phyloP scores from a whole-genome alignment of 2,888 invertebrate genomes.

The Coronaproctus castanopsis region DNA sequence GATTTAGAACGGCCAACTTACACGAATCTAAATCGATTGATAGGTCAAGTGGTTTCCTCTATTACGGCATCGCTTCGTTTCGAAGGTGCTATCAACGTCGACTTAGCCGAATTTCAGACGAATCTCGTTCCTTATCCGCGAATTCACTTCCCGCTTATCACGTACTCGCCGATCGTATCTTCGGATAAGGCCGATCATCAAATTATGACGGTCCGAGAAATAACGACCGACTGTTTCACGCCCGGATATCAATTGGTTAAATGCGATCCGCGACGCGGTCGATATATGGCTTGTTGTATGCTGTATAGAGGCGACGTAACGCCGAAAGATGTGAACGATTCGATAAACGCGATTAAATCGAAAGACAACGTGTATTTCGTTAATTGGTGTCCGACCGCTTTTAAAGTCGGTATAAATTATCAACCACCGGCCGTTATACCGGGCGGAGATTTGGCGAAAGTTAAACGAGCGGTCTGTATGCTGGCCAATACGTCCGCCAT shows the following conservation, averaged over 20 bases:
- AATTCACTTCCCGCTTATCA: constrained; percentile 26
- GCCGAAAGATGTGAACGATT: constrained; percentile 18
- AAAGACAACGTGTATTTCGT: constrained; percentile 13
- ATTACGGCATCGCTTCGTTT: constrained; percentile 74
- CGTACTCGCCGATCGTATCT: constrained; percentile 51
- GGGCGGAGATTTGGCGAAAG: constrained; percentile 13
- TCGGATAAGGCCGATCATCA: constrained; percentile 53
- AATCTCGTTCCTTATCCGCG: constrained; percentile 30
- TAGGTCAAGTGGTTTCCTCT: constrained; percentile 35
- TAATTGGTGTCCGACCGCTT: constrained; percentile 12
- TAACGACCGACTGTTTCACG: constrained; percentile 76
- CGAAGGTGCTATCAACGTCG: constrained; percentile 53
- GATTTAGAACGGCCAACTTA: constrained; percentile 35
- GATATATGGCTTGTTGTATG: constrained; percentile 13
- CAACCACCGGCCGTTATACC: constrained; percentile 12
- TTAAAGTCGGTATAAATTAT: constrained; percentile 12
- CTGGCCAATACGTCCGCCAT: constrained; percentile 14
- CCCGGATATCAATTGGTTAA: constrained; percentile 78
- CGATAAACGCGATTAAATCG: constrained; percentile 15
- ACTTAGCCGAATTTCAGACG: constrained; percentile 38
- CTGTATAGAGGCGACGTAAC: constrained; percentile 25
- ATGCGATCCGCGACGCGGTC: constrained; percentile 38
- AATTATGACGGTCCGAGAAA: constrained; percentile 55
- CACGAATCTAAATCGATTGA: constrained; percentile 34
- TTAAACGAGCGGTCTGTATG: constrained; percentile 14